Base-by-base conservation (phyloP, 2,797 vertebrate species). In the Rhabdomys pumilio region DNA sequence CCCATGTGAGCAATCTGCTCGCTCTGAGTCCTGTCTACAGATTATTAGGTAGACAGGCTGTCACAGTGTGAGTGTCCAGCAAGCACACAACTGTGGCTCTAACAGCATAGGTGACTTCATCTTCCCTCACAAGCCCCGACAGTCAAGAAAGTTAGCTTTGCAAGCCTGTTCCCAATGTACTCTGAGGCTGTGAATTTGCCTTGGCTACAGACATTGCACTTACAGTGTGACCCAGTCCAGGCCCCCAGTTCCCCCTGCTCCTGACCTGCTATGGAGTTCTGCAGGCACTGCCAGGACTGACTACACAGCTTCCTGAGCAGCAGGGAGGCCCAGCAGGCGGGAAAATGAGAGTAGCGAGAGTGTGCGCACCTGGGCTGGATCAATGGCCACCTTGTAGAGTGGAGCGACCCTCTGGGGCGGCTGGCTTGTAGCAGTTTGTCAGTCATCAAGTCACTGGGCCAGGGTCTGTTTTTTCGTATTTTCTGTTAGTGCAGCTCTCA, bases 281-380 rank as follows among this genome's bases (percentile, higher is more conserved):
- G 86, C 38, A 0, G 89, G 31, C 65, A 34, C 65, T 1, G 65
- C 65, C 65, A 67, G 69, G 73, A 15, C 86, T 0, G 5, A 29
- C 91, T 0, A 6, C 26, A 63, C 12, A 44, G 76, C 90, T 95
- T 95, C 96, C 94, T 93, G 95, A 95, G 95, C 89, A n/a, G 93
- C 1, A 0, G 75, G 95, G 88, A 50, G 91, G 88, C 65, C 0
- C 4, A 22, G 83, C 93, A 94, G 92, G 94, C 90, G 77, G 41
- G 87, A 82, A 91, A 88, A 69, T 55, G 77, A 91, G 96, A 75
- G n/a, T 2, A 38, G 76, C 10, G 0, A n/a, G 61, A 47, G 69
- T 17, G 3, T 8, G 55, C 26, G 53, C 96, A 97, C 97, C 97
- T 96, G 97, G 91, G 44, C 93, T 76, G 81, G 24, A 95, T 97